Evolutionary conservation across 2,113 vertebrate species (phyloP), one percentile per base, ranked within the genome.

Genomic region (Oenanthe oenanthe): DNA sequence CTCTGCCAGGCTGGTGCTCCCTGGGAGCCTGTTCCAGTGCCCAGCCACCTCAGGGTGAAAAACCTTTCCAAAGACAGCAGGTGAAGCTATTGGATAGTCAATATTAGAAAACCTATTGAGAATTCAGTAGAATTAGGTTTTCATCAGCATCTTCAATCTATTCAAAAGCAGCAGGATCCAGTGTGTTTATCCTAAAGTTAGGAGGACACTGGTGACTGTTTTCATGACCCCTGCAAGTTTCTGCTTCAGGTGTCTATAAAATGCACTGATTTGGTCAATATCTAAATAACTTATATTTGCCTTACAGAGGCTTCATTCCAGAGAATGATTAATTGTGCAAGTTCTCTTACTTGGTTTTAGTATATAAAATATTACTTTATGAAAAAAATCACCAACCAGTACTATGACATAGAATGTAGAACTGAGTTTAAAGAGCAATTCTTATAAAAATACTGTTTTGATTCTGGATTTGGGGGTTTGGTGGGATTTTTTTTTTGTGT

Each of bases 21-120:
- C 9, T 68, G 26, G 21, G 14, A 67, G 17, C 21, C 31, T 60
- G 9, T 38, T 45, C 53, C 38, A 32, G 6, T 36, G 53, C 21
- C 26, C 72, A 68, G 1, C 3, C 45, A 51, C 9, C 11, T 43
- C 0, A 2, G 17, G 18, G 5, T 17, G 28, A 32, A 60, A 12
- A 67, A 26, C 13, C 9, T 43, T 42, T 26, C 38, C 51, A 54
- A 89, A 77, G 25, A 17, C 13, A 81, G 17, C 19, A 70, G 22
- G 14, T 57, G 43, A 68, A 29, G 14, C n/a, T 54, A 17, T 1
- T 31, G 8, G 11, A n/a, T 31, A 50, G 54, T 34, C 32, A 32
- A 2, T 62, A 40, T 17, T 43, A 40, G 22, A 85, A 81, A 85
- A 34, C 2, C 3, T 34, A 16, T 29, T 42, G 20, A 28, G 11